phyloP scores from a whole-genome alignment of 1,140 invertebrate species.

The Drosophila ironensis region DNA sequence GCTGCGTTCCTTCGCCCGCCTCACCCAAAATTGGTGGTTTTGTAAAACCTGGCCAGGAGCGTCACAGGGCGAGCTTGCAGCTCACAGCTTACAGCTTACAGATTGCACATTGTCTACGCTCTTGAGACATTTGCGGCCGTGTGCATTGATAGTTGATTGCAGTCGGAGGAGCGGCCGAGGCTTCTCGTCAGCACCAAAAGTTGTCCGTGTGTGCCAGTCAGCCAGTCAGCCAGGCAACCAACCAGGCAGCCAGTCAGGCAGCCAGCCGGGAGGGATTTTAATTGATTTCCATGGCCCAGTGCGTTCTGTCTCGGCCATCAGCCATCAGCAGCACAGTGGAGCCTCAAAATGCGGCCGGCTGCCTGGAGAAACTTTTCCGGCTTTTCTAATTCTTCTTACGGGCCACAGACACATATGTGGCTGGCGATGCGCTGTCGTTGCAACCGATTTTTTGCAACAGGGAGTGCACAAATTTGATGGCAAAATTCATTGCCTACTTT shows the following conservation, averaged over 20 bases:
- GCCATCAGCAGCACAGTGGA: constrained; percentile 5
- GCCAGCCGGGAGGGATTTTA: constrained; percentile 61
- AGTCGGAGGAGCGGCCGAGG: constrained; percentile 18
- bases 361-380: constrained; percentile 14
- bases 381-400: not conserved
- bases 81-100: constrained; percentile 14
- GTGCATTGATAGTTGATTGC: constrained; percentile 75
- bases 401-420: no score
- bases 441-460: no score
- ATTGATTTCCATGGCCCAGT: constrained; percentile 81
- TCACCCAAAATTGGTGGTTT: constrained; percentile 75
- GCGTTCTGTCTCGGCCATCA: constrained; percentile 70
- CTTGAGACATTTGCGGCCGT: constrained; percentile 44
- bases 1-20: constrained; percentile 6
- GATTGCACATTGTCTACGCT: constrained; percentile 34
- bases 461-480: no score
- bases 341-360: no score
- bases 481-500: no score
- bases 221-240: no score
- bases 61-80: constrained; percentile 9
- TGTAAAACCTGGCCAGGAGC: constrained; percentile 64
- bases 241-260: constrained; percentile 39
- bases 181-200: no score
- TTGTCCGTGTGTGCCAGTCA: no score
- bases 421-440: no score